Evolutionary conservation across 2,797 vertebrate species (phyloP), one percentile per base, ranked within the genome.

Genomic region (Catharus ustulatus): DNA sequence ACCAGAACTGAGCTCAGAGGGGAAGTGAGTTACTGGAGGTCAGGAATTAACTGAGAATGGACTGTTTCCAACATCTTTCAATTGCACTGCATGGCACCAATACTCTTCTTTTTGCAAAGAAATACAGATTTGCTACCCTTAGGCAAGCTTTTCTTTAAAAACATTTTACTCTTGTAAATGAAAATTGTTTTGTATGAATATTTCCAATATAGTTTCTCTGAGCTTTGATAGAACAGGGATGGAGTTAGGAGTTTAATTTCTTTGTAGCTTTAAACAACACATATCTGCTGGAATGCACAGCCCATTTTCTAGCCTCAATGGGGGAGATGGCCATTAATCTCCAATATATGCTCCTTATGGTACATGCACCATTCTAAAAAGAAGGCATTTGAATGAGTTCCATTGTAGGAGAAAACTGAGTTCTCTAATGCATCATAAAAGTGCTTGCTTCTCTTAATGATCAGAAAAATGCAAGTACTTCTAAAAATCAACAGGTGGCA

Each of bases 1-100:
- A 93, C 58, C 46, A 94, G 80, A 89, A 91, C 48, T 55, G 73
- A 93, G 76, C 79, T 80, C 91, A 93, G 80, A 93, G 63, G 46
- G 84, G 76, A 91, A 93, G 27, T 62, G 54, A 91, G 49, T 94
- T 95, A 94, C 9, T 74, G 73, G 68, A 92, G 87, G 84, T 93
- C 89, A 94, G 72, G 84, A 94, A 68, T 78, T 67, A 72, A 91
- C 73, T 58, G 49, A 72, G 51, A 93, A 86, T 67, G 84, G 81
- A 89, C 21, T 5, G 1, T 45, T 88, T 94, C 90, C 83, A 94
- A 55, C 2, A 5, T 30, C 59, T 66, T 94, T 90, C 88, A 94
- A 45, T 34, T 54, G 71, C 79, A 88, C 88, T 0, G 3, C 86
- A 57, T 69, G 80, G 67, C 46, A 90, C 51, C 71, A 79, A 18